Evolutionary conservation across 2,797 vertebrate genomes (phyloP).

Genomic region (Momotus momota): DNA sequence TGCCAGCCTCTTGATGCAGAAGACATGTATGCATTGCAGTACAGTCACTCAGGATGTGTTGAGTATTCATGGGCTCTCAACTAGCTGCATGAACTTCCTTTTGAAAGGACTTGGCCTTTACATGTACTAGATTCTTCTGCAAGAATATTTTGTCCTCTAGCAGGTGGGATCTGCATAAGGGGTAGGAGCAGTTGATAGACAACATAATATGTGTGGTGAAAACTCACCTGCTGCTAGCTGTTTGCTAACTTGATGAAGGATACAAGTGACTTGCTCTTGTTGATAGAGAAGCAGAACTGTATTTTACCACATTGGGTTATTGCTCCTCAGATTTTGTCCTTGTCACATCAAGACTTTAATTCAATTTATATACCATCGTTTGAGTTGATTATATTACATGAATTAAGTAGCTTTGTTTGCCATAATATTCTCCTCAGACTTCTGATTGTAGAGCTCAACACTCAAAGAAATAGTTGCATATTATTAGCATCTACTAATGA

Average conservation of each 20-base stretch:
- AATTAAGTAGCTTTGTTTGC: conserved; percentile 8
- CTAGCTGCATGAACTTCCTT: not conserved
- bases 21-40: not conserved
- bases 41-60: not conserved
- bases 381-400: not conserved
- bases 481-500: conserved; percentile 10
- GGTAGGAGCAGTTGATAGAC: not conserved
- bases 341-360: not conserved
- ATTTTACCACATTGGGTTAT: not conserved
- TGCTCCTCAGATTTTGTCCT: not conserved
- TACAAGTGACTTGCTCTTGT: not conserved
- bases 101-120: not conserved
- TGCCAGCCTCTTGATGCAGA: not conserved
- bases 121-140: not conserved
- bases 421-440: not conserved
- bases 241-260: not conserved
- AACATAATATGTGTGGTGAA: not conserved
- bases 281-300: not conserved
- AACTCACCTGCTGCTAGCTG: not conserved
- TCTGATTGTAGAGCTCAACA: not conserved
- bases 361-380: not conserved
- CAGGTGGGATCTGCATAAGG: not conserved
- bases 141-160: not conserved
- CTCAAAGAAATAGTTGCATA: not conserved
- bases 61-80: not conserved